Conservation (phyloP, 2,113 vertebrate genomes). For the Elanoides forficatus region DNA sequence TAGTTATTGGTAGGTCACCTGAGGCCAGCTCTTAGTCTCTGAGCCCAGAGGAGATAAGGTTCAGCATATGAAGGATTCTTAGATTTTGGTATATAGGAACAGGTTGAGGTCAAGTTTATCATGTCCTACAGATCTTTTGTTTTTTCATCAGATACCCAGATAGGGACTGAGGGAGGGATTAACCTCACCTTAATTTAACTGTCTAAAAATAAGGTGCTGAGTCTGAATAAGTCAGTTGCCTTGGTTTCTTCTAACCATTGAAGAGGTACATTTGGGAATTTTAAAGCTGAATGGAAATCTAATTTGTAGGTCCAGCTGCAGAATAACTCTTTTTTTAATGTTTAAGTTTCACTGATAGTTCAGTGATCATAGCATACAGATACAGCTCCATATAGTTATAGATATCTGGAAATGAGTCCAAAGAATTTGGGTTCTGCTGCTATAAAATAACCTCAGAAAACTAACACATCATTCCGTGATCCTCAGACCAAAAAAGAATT, state of each 20-base stretch:
- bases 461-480: neutral
- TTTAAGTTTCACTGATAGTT: neutral
- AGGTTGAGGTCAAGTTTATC: neutral
- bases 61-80: neutral
- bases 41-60: neutral
- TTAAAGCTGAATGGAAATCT: neutral
- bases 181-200: neutral
- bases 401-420: neutral
- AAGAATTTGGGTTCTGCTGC: neutral
- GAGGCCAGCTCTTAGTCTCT: neutral
- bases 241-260: neutral
- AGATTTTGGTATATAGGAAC: neutral
- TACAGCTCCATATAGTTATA: neutral
- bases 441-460: neutral
- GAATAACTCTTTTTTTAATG: neutral
- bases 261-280: neutral
- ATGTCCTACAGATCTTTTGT: neutral
- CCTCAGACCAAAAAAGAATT: neutral
- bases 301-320: neutral
- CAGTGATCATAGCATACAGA: neutral
- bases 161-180: neutral
- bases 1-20: neutral
- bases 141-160: neutral
- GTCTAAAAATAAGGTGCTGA: neutral
- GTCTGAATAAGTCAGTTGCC: neutral